Conservation (phyloP, 2,113 vertebrate genomes). For the Pimephales promelas region DNA sequence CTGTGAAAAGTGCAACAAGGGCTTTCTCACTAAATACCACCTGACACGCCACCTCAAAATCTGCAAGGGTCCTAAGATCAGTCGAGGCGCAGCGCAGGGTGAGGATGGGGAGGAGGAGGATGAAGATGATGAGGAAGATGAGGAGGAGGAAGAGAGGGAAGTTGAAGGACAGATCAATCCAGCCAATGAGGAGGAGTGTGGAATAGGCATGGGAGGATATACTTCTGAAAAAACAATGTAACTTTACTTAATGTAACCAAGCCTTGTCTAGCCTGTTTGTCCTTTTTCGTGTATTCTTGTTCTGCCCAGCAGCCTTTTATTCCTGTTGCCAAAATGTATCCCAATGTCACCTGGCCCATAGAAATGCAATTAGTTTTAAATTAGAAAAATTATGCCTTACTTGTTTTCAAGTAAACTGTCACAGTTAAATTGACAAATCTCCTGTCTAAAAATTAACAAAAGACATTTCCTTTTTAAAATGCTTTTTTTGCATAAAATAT, state of each 20-base stretch:
- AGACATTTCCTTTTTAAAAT: not conserved
- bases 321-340: not conserved
- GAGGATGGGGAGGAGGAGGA: slow-evolving; percentile 82
- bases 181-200: slow-evolving; percentile 67
- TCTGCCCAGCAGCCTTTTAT: not conserved
- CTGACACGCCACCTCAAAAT: slow-evolving; percentile 97
- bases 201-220: slow-evolving; percentile 69
- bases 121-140: slow-evolving; percentile 82
- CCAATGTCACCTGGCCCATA: not conserved
- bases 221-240: slow-evolving; percentile 72
- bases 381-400: not conserved
- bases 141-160: slow-evolving; percentile 75
- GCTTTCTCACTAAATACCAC: slow-evolving; percentile 97
- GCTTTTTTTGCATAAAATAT: not conserved
- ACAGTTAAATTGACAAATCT: not conserved
- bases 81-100: slow-evolving; percentile 71
- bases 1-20: slow-evolving; percentile 97
- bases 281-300: not conserved
- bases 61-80: slow-evolving; percentile 88
- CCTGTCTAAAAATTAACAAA: not conserved
- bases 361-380: not conserved
- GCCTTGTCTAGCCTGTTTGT: not conserved
- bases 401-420: not conserved
- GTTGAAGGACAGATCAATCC: slow-evolving; percentile 58
- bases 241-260: slow-evolving; percentile 57